Evolutionary conservation across 2,888 invertebrate species (phyloP), one percentile per base, ranked within the genome.

Genomic region (Sesamia inferens): DNA sequence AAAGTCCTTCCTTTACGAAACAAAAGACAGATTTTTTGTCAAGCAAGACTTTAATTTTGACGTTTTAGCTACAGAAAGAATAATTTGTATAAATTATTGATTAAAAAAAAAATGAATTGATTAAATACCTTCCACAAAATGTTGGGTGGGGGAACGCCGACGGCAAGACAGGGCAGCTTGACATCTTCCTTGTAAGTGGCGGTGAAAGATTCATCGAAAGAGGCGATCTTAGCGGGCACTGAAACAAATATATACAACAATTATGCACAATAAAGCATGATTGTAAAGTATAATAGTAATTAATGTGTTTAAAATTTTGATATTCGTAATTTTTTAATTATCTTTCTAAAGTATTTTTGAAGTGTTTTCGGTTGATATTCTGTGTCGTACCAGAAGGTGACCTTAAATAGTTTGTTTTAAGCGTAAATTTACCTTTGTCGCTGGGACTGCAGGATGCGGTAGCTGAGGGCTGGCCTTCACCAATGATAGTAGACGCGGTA

Each of bases 191-290:
- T 98, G 95, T 98, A 99, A 0, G 98, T 99, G 16, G 98, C 98
- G 78, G 98, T 98, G 92, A 99, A 98, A n/a, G 98, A 98, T 91
- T 98, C 98, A 90, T 99, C 99, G 93, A 99, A 99, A 1, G 99
- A 99, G 62, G 99, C 99, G 87, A 99, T 99, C 93, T 98, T 98
- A 2, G 99, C 99, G 63, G 99, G 98, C 74, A 99, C 99, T 98
- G 92, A 13, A 79, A 73, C 24, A 71, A 65, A 70, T 2, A 71
- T 13, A 10, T 58, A 48, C 14, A 54, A 22, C 65, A 31, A 5
- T 64, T 19, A 14, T 48, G 24, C 19, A 64, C 48, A 8, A 48
- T 48, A 51, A 19, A 19, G 19, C 51, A n/a, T n/a, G 51, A 54
- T 10, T 19, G 31, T 39, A 19, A 55, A 42, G n/a, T 68, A 44